Evolutionary conservation across 2,888 invertebrate species (phyloP).

Genomic region (Eucriotettix oculatus): DNA sequence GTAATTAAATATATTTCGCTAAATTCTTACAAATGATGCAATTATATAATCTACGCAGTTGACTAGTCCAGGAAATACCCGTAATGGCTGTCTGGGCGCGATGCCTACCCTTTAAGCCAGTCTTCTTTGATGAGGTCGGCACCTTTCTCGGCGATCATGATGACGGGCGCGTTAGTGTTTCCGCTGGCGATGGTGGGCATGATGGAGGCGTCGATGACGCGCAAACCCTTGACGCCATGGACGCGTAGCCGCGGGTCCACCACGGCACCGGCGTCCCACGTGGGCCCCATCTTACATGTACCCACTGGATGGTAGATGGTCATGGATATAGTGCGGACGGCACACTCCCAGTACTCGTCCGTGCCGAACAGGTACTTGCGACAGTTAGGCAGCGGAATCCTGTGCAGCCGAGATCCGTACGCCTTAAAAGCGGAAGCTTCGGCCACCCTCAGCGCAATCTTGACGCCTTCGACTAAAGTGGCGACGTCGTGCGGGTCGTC

Average conservation of each 20-base stretch:
- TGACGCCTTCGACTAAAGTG: slow-evolving; percentile 59
- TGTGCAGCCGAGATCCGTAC: slow-evolving; percentile 60
- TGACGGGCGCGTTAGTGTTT: slow-evolving; percentile 81
- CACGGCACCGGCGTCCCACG: slow-evolving; percentile 58
- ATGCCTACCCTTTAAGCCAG: slow-evolving; percentile 34
- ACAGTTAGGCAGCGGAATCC: slow-evolving; percentile 63
- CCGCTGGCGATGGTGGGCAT: slow-evolving; percentile 82
- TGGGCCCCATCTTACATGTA: slow-evolving; percentile 77
- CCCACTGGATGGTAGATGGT: slow-evolving; percentile 83
- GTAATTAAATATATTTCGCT: too few species aligned
- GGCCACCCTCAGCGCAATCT: slow-evolving; percentile 33
- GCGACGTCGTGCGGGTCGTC: slow-evolving; percentile 61
- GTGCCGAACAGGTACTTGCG: slow-evolving; percentile 51
- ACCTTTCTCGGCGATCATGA: slow-evolving; percentile 83
- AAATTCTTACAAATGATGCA: too few species aligned
- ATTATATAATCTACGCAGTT: too few species aligned
- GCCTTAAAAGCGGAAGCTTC: slow-evolving; percentile 63
- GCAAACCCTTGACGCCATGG: slow-evolving; percentile 57
- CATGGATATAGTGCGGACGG: slow-evolving; percentile 72
- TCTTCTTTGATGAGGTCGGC: slow-evolving; percentile 73
- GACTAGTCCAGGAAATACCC: too few species aligned
- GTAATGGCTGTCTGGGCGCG: neutral
- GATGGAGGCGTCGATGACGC: slow-evolving; percentile 74
- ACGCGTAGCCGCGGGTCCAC: slow-evolving; percentile 60
- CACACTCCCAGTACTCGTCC: slow-evolving; percentile 75